These are phyloP conservation scores for Calliphora vicina DNA, from an alignment of 1,140 invertebrate genomes.

Conservation along the genomic window DNA sequence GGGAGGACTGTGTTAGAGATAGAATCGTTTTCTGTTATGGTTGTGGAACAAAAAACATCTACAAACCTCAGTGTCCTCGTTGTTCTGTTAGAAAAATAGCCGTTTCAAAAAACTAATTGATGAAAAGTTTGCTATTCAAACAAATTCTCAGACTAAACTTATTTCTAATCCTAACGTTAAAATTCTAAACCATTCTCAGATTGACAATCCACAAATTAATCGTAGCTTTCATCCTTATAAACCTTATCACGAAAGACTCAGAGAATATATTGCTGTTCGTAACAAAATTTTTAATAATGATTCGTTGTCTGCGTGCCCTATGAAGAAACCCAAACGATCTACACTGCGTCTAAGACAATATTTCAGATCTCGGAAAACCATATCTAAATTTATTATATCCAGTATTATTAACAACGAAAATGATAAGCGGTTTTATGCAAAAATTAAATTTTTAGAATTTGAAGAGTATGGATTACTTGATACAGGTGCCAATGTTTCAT, in stretches of 20 bases:
- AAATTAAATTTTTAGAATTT: not conserved
- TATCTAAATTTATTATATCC: not conserved
- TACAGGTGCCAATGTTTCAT: not conserved
- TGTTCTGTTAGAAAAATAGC: too few species aligned
- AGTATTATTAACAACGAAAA: not conserved
- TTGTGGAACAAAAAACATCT: too few species aligned
- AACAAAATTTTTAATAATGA: not conserved
- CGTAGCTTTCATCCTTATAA: not conserved
- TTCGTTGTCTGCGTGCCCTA: not conserved
- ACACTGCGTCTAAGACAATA: not conserved
- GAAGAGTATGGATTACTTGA: not conserved
- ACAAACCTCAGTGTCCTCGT: too few species aligned
- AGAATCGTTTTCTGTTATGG: too few species aligned
- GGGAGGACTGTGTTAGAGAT: too few species aligned
- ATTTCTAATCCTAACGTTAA: too few species aligned
- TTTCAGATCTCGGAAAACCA: not conserved
- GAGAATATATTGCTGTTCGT: not conserved
- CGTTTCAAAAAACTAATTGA: too few species aligned
- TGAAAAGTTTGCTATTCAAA: too few species aligned
- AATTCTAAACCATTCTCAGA: too few species aligned
- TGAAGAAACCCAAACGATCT: not conserved
- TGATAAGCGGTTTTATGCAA: not conserved
- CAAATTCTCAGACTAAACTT: too few species aligned
- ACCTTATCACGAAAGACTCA: not conserved
- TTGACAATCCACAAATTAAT: not conserved